Conservation (phyloP, 2,113 vertebrate species). For the Neomonachus schauinslandi region DNA sequence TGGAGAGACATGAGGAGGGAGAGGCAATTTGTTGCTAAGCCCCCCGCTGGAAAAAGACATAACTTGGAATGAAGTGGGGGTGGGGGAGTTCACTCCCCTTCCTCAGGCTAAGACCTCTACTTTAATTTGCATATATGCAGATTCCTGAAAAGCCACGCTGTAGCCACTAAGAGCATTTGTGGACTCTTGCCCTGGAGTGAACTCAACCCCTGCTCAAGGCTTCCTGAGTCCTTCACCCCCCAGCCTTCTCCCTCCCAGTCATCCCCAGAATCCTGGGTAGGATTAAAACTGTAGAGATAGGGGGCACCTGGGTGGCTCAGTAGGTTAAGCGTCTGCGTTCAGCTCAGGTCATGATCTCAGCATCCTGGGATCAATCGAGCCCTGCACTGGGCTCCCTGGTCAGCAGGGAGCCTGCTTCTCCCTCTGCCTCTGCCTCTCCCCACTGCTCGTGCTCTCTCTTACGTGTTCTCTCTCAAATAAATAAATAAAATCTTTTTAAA, state of each 20-base stretch:
- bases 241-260: not conserved
- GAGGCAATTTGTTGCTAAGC: not conserved
- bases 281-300: not conserved
- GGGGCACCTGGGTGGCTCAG: not conserved
- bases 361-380: not conserved
- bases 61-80: not conserved
- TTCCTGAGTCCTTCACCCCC: not conserved
- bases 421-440: not conserved
- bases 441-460: not conserved
- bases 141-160: not conserved
- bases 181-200: not conserved
- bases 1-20: not conserved
- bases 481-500: not conserved
- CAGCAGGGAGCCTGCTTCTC: not conserved
- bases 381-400: not conserved
- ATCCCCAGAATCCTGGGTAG: not conserved
- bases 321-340: not conserved
- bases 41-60: not conserved
- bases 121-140: slow-evolving; percentile 7
- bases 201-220: not conserved
- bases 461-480: not conserved
- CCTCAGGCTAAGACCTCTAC: not conserved
- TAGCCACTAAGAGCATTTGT: not conserved
- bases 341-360: not conserved
- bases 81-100: not conserved